A percentile compares a stretch with the other conserved stretches of the same genome.
Evolutionary conservation across 1,140 invertebrate genomes (phyloP).

Genomic region (Belonocnema kinseyi): DNA sequence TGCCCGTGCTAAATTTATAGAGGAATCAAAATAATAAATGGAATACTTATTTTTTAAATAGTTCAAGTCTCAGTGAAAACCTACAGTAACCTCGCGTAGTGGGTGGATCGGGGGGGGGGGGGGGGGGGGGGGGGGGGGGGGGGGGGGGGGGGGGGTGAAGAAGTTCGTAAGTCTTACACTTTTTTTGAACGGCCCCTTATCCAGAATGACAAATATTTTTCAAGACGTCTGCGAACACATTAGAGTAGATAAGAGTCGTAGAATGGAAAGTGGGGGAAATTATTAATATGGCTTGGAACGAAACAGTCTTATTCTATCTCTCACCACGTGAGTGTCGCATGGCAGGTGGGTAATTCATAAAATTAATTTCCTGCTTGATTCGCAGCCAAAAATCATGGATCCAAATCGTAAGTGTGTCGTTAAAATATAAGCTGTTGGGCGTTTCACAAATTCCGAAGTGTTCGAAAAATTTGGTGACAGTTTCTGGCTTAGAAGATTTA

Average conservation of each 20-base stretch:
- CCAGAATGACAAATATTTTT: too few species aligned
- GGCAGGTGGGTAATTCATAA: constrained; percentile 3
- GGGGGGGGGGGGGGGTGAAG: too few species aligned
- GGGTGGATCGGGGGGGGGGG: too few species aligned
- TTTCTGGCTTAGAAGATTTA: neutral
- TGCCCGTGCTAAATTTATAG: too few species aligned
- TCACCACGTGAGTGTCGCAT: neutral
- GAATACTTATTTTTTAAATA: too few species aligned
- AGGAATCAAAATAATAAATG: too few species aligned
- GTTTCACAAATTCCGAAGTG: constrained; percentile 17
- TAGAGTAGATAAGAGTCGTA: neutral
- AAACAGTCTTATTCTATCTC: neutral
- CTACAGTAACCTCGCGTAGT: too few species aligned
- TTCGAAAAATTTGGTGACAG: neutral
- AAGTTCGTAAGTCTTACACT: too few species aligned
- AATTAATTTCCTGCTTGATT: neutral
- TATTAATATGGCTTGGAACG: neutral
- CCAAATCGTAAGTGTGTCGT: constrained; percentile 4
- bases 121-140: too few species aligned
- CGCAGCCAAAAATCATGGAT: constrained; percentile 7
- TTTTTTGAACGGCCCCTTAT: too few species aligned
- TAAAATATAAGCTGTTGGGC: constrained; percentile 13
- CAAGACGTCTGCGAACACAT: too few species aligned
- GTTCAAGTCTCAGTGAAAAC: too few species aligned
- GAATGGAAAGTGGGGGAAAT: neutral